Conservation (phyloP, 1,140 invertebrate genomes). For the Macrobrachium rosenbergii region DNA sequence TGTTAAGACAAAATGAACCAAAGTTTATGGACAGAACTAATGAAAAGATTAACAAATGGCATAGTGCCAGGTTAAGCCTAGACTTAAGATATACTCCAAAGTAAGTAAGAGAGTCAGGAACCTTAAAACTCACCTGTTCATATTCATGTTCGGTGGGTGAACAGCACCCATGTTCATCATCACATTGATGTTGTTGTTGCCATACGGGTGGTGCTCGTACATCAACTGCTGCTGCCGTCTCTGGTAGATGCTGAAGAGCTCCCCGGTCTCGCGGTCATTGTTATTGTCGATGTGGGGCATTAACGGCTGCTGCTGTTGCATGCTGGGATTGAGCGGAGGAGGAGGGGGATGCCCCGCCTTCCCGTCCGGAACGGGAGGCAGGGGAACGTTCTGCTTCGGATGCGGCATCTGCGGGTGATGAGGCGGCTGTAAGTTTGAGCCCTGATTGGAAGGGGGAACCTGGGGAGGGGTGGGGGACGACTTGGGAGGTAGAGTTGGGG, state of each 20-base stretch:
- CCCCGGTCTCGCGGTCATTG: constrained; percentile 49
- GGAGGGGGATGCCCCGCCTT: constrained; percentile 37
- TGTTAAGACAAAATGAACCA: background rate
- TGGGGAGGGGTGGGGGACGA: constrained; percentile 51
- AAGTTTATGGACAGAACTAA: background rate
- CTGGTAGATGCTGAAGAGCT: constrained; percentile 63
- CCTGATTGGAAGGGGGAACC: constrained; percentile 31
- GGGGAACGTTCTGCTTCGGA: constrained; percentile 31
- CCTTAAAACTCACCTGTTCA: constrained; percentile 26
- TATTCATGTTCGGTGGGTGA: constrained; percentile 51
- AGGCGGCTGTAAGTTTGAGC: constrained; percentile 19
- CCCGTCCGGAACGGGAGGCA: constrained; percentile 5
- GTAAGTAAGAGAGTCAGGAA: background rate
- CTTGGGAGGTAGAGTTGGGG: constrained; percentile 53
- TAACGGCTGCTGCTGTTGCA: constrained; percentile 21
- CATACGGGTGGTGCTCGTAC: constrained; percentile 36
- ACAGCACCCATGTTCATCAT: constrained; percentile 43
- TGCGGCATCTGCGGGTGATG: constrained; percentile 54
- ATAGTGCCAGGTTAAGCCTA: background rate
- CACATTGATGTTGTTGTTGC: constrained; percentile 53
- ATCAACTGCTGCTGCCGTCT: constrained; percentile 49
- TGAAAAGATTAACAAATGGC: background rate
- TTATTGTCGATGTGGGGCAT: constrained; percentile 32
- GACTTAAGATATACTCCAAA: background rate
- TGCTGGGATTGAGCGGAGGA: constrained; percentile 24